Evolutionary conservation across 2,888 invertebrate species (phyloP), one percentile per base, ranked within the genome.

Genomic region (Holacanthella duospinosa): DNA sequence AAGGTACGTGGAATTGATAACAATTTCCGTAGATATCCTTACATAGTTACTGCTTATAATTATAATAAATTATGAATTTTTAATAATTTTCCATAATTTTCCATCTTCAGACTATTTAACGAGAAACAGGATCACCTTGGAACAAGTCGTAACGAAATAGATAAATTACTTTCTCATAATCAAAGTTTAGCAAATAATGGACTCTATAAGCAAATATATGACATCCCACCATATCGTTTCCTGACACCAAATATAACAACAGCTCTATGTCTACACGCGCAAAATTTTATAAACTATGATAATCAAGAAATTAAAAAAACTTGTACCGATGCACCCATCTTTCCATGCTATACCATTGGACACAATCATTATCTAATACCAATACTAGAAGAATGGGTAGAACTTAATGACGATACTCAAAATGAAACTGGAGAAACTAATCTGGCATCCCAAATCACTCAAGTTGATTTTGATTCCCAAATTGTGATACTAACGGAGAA

Each of bases 1-100:
- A 77, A 80, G 85, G 59, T 73, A 62, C 48, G 60, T 44, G 19
- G 25, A 43, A 53, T n/a, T n/a, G n/a, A n/a, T n/a, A n/a, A n/a
- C n/a, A n/a, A n/a, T n/a, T 55, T 24, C 56, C 26, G 56, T 55
- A 9, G 56, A 55, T 28, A 26, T 55, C 9, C 4, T 21, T 28
- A 26, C 56, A 6, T 28, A n/a, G n/a, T n/a, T n/a, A n/a, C n/a
- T n/a, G n/a, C n/a, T n/a, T n/a, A n/a, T 16, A 36, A 16, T 12
- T 36, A 36, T 16, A 6, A 6, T 36, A 16, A 16, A 36, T 6
- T 36, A 36, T 36, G 36, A 12, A 36, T 12, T 12, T 36, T 36
- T 36, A 16, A 36, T 12, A 36, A 36, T 36, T 36, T 36, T 36
- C 25, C 19, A 16, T 16, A 36, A 36, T 9, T 36, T 6, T 36